Percentiles rank a stretch among this genome's conserved stretches.
Conservation (phyloP, 2,888 invertebrate genomes). For the Chironomus tentans region DNA sequence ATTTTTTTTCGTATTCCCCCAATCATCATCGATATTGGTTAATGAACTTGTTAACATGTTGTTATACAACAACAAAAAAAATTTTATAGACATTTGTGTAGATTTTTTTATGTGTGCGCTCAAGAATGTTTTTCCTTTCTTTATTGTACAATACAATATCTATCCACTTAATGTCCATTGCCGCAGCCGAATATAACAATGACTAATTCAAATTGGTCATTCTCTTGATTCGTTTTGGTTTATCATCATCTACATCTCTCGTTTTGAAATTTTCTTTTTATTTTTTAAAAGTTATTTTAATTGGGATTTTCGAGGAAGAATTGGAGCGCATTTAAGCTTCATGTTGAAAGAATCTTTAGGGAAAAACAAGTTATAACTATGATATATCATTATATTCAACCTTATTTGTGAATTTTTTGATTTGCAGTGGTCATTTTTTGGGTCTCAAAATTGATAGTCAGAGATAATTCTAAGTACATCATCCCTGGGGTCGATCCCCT, state of each 20-base stretch:
- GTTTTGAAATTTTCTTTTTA: background rate
- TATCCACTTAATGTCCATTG: background rate
- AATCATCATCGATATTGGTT: conserved; percentile 17
- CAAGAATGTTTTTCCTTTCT: background rate
- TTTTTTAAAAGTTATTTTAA: background rate
- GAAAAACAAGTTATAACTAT: too few relatives aligned
- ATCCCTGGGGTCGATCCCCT: too few relatives aligned
- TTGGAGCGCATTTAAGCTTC: too few relatives aligned
- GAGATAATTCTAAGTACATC: too few relatives aligned
- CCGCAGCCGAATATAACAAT: conserved; percentile 7
- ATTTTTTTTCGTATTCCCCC: background rate
- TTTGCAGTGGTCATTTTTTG: too few relatives aligned
- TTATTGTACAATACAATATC: background rate
- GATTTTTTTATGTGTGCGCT: background rate
- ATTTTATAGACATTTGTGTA: background rate
- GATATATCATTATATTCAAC: too few relatives aligned
- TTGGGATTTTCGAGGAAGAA: too few relatives aligned
- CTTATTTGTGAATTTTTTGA: too few relatives aligned
- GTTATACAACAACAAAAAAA: background rate
- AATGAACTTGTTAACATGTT: conserved; percentile 24
- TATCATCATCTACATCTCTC: background rate
- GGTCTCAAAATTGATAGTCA: too few relatives aligned
- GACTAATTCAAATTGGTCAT: conserved; percentile 26
- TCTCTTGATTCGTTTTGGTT: background rate
- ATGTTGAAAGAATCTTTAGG: too few relatives aligned